A percentile compares a stretch with the other conserved stretches of the same genome.
Conservation (phyloP, 1,140 invertebrate genomes). For the Atta texana region DNA sequence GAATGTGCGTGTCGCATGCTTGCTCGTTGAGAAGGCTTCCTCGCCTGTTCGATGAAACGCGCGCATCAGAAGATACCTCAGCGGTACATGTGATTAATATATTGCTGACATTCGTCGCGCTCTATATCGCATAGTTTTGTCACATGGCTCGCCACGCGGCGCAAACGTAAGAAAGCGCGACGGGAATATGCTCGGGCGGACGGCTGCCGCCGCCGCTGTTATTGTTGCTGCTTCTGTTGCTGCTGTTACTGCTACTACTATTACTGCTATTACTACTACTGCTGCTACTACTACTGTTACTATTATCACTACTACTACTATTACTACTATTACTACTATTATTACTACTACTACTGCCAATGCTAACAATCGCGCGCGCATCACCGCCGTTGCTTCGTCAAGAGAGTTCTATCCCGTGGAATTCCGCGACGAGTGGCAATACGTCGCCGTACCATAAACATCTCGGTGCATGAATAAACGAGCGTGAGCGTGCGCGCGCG, state of each 20-base stretch:
- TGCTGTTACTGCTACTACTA: background rate
- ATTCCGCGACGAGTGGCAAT: background rate
- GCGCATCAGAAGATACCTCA: background rate
- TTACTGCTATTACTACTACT: background rate
- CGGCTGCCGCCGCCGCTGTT: background rate
- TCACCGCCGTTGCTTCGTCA: background rate
- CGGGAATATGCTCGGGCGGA: conserved; percentile 30
- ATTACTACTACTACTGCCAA: background rate
- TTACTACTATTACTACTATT: background rate
- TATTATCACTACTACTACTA: background rate
- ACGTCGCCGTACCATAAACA: background rate
- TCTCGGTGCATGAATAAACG: background rate
- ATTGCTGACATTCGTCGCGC: conserved; percentile 2
- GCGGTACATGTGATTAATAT: background rate
- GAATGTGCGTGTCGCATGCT: no score
- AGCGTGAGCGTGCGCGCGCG: background rate
- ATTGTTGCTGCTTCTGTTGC: background rate
- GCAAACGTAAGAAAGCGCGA: conserved; percentile 6
- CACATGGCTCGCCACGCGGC: conserved; percentile 32
- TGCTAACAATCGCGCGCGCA: background rate
- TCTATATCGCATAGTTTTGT: background rate
- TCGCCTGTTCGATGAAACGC: background rate
- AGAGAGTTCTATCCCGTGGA: background rate
- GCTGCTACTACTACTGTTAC: background rate
- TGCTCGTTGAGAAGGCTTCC: background rate